Evolutionary conservation across 1,140 invertebrate genomes (phyloP), one percentile per base, ranked within the genome.

Genomic region (Bombus superbus): DNA sequence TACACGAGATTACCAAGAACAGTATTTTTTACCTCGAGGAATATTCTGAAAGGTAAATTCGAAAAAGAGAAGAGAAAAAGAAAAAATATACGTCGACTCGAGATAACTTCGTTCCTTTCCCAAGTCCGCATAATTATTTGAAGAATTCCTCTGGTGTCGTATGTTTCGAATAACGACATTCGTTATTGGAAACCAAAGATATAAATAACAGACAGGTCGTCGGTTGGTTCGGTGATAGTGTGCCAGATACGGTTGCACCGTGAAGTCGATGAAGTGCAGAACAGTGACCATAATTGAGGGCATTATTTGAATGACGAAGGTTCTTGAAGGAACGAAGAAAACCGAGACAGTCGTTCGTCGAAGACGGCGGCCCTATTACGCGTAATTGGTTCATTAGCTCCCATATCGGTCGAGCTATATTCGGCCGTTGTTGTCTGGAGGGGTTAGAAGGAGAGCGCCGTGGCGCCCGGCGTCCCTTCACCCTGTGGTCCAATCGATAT

Each of bases 301-400:
- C 64, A 74, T 89, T 89, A 80, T 88, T 89, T 83, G 88, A 88
- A 89, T 89, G 88, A 85, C 32, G 75, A 86, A 84, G 73, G 75
- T 89, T 64, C 87, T 88, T 75, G 83, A 80, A 86, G 71, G 74
- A 86, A 57, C 74, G 78, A 74, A 88, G 87, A 83, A 83, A 89
- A 73, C 75, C 68, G 88, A 90, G 89, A 87, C 86, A 86, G 77
- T 86, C 86, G 74, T 90, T 83, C 80, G 80, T 88, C 78, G 88
- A 90, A 90, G 81, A 80, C 82, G 86, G 73, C 85, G 79, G 82
- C 83, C 87, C 89, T 91, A 91, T 91, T 91, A 91, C 86, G 85
- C 83, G 81, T 89, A 91, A 91, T 91, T 91, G 90, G 83, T 91
- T 91, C 87, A 91, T 91, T 91, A 91, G 87, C 89, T 89, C 83